These are phyloP conservation scores for Plectropomus leopardus DNA, from an alignment of 2,113 vertebrate genomes.

Conservation along the genomic window DNA sequence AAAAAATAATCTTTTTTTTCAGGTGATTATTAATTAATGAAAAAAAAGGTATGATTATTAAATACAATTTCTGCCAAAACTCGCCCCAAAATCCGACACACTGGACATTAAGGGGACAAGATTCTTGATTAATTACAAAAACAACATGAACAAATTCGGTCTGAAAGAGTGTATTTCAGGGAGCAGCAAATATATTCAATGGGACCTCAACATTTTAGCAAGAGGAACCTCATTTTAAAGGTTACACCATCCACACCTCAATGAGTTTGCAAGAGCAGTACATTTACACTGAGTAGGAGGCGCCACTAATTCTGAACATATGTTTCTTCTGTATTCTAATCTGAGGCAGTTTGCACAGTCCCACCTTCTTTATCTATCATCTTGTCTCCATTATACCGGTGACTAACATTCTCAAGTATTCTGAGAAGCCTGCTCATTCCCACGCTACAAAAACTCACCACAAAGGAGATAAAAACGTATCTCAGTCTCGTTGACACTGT, in stretches of 20 bases:
- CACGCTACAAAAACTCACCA: slow-evolving; percentile 12
- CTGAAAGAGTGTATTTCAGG: not conserved
- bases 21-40: too few relatives aligned
- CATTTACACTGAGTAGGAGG: slow-evolving; percentile 16
- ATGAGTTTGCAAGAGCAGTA: not conserved
- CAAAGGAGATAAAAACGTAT: slow-evolving; percentile 17
- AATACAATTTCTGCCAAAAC: too few relatives aligned
- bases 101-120: too few relatives aligned
- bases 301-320: slow-evolving; percentile 53
- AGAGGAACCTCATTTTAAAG: not conserved
- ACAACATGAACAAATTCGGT: not conserved
- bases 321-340: slow-evolving; percentile 45
- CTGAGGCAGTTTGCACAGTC: slow-evolving; percentile 18
- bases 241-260: slow-evolving; percentile 14
- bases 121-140: too few relatives aligned
- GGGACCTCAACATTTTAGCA: not conserved
- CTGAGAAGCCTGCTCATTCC: slow-evolving; percentile 11
- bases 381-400: slow-evolving; percentile 29
- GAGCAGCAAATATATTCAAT: not conserved
- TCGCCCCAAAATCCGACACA: too few relatives aligned
- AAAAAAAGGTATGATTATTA: too few relatives aligned
- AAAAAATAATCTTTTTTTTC: too few relatives aligned
- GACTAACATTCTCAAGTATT: slow-evolving; percentile 13
- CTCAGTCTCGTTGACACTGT: slow-evolving; percentile 34
- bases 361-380: slow-evolving; percentile 32